Evolutionary conservation across 2,888 invertebrate species (phyloP), one percentile per base, ranked within the genome.

Genomic region (Thelaira solivaga): DNA sequence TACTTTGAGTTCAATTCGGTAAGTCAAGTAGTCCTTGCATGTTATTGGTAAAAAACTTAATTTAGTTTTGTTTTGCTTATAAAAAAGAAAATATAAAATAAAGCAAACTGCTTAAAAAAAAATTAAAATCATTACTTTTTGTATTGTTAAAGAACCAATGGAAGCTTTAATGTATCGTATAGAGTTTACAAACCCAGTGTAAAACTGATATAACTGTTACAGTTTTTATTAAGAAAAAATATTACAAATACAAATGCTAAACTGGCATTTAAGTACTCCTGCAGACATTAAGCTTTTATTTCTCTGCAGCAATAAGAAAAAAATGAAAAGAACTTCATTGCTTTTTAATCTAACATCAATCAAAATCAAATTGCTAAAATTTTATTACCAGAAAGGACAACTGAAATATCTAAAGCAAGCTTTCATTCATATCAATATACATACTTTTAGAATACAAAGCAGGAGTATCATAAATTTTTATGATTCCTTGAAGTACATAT

Each of bases 271-370:
- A 29, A 53, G 34, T 26, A 65, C 31, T 73, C 57, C 10, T 43
- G n/a, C 22, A 59, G 24, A 62, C 10, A 61, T 55, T 47, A 45
- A 55, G 29, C 20, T 64, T 36, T 29, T n/a, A 26, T 62, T 22
- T 7, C 24, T 11, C n/a, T 47, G 11, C 24, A 29, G 24, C n/a
- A n/a, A 26, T 8, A 18, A 13, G 4, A 16, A 24, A 10, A 31
- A 51, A 34, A 61, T 1, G 31, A 31, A 24, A 41, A 49, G 29
- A 41, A 65, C 76, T 77, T 82, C 72, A 81, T 79, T 76, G 55
- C 57, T 65, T 81, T 81, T 81, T 82, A 82, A 82, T 82, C 81
- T 80, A 39, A 73, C 80, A 76, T 81, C 82, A 82, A 82, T 82
- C 82, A 81, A 81, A 80, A 74, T 65, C 71, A 82, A 82, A 82